These are phyloP conservation scores for Pogonomyrmex barbatus DNA, from an alignment of 1,140 invertebrate species.

Conservation along the genomic window DNA sequence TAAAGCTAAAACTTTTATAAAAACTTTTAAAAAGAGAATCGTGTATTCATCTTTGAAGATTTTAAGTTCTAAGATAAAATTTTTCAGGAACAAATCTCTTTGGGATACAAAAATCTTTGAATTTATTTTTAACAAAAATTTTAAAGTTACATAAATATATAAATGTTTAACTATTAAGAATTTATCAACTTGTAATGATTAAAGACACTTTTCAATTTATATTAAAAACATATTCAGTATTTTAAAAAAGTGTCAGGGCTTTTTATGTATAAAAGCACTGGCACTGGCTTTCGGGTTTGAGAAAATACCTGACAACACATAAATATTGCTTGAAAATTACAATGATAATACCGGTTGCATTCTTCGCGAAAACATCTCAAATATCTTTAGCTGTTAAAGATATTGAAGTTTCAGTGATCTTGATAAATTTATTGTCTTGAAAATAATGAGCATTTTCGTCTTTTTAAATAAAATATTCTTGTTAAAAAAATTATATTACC, in stretches of 20 bases:
- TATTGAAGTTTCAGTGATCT: conserved; percentile 1
- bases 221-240: no score
- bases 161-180: not conserved
- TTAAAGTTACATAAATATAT: not conserved
- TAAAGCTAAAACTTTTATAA: not conserved
- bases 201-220: no score
- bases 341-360: conserved; percentile 52
- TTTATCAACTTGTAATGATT: not conserved
- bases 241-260: not conserved
- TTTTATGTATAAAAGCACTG: conserved; percentile 16
- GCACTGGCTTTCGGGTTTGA: conserved; percentile 40
- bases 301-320: conserved; percentile 48
- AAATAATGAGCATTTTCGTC: conserved; percentile 19
- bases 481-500: not conserved
- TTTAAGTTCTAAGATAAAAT: not conserved
- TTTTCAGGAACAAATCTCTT: not conserved
- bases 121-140: not conserved
- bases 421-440: conserved; percentile 64
- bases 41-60: not conserved
- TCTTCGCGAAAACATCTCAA: conserved; percentile 59
- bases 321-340: conserved; percentile 60
- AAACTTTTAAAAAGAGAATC: not conserved
- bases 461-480: conserved; percentile 1
- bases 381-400: conserved; percentile 51
- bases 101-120: not conserved